Evolutionary conservation across 2,888 invertebrate species (phyloP), one percentile per base, ranked within the genome.

Genomic region (Tetropium fuscum): DNA sequence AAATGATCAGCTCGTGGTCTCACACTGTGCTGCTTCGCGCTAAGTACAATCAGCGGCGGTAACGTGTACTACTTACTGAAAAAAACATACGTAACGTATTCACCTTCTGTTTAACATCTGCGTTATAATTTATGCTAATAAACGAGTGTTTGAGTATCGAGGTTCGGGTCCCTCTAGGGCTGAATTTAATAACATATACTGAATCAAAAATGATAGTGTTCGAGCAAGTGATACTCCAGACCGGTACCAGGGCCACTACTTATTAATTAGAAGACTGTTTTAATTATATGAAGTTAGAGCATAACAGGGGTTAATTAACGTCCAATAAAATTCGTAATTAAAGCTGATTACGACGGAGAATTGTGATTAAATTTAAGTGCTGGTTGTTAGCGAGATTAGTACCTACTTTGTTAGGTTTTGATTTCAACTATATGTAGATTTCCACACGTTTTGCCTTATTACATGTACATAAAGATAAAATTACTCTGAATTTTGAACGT

Each of bases 271-370:
- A 47, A 16, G n/a, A 25, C 16, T 25, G 16, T 25, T 38, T 49
- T 49, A 49, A 38, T 49, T 38, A 38, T 27, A 49, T 15, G 49
- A 49, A 38, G 11, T 38, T 13, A 13, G 19, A 8, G 25, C 13
- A 22, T 19, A 38, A 25, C 15, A 20, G 25, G 49, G 34, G 20
- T 20, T 36, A 34, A 48, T 48, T 34, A 48, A 22, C 15, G 48
- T 48, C 43, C 19, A 48, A 48, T 34, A 34, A 48, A 48, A 48
- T 48, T 20, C 2, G 22, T 48, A 48, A 48, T 48, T 48, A 36
- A 36, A 34, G 13, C 34, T 3, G 15, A 20, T 34, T 43, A 20
- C 6, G 8, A 20, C 10, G 25, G 11, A 41, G 25, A 22, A 10
- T 43, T 36, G 13, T 48, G 15, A 48, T 48, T 36, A 48, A 22